Conservation (phyloP, 2,113 vertebrate species). For the Lipophrys pholis region DNA sequence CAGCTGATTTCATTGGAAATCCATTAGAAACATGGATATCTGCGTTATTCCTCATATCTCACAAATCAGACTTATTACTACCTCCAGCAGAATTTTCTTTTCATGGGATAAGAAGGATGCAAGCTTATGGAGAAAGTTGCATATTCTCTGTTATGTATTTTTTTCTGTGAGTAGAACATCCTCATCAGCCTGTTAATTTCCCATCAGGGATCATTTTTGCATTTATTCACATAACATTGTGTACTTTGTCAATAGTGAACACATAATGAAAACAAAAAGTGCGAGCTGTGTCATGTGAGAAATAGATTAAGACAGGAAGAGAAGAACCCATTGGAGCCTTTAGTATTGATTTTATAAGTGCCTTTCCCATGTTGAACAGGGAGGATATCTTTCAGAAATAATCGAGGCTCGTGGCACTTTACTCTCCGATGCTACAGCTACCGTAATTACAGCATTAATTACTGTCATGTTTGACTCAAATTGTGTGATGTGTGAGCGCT, state of each 20-base stretch:
- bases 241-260: not conserved
- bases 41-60: not conserved
- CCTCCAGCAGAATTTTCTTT: no score
- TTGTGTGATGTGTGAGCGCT: conserved; percentile 32
- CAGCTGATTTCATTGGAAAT: not conserved
- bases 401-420: conserved; percentile 39
- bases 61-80: not conserved
- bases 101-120: no score
- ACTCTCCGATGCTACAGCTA: conserved; percentile 29
- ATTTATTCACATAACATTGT: no score
- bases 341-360: conserved; percentile 72
- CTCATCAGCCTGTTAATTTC: no score
- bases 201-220: no score
- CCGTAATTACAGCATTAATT: conserved; percentile 62
- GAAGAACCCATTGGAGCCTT: conserved; percentile 50
- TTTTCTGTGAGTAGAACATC: no score
- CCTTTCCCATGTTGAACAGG: conserved; percentile 50
- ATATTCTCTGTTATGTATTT: no score
- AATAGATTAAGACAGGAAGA: conserved; percentile 11
- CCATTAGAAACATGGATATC: not conserved
- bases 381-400: conserved; percentile 57
- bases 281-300: conserved; percentile 14
- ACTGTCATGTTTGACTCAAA: conserved; percentile 53
- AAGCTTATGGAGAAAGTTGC: no score
- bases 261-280: conserved; percentile 31